Conservation (phyloP, 2,797 vertebrate genomes). For the Sebastes paucispinis region DNA sequence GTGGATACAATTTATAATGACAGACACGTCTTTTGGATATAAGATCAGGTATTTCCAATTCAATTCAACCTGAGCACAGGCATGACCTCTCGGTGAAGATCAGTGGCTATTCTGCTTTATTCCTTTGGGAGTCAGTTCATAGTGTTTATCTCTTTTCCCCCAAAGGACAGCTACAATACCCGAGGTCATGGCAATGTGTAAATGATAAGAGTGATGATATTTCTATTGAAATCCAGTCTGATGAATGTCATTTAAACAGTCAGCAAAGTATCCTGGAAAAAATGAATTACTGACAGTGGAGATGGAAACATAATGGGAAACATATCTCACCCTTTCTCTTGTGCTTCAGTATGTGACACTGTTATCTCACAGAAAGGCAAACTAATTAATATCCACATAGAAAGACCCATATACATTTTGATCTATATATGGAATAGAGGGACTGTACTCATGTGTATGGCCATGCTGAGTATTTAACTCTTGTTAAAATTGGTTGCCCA, state of each 20-base stretch:
- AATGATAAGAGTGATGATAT: constrained; percentile 16
- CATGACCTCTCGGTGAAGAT: not conserved
- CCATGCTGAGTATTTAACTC: not conserved
- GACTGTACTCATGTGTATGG: not conserved
- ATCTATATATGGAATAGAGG: not conserved
- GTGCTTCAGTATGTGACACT: not conserved
- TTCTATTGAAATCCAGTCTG: constrained; percentile 2
- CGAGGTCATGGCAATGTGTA: constrained; percentile 8
- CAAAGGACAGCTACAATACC: constrained; percentile 12
- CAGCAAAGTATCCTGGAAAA: not conserved
- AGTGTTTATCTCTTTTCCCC: constrained; percentile 31
- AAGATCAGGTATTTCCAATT: not conserved
- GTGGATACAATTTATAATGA: not conserved
- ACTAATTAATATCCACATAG: not conserved
- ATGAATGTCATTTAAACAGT: constrained; percentile 6
- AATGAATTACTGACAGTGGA: not conserved
- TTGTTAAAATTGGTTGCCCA: not conserved
- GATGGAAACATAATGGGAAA: not conserved
- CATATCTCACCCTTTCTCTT: not conserved
- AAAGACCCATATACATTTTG: not conserved
- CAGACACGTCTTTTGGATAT: not conserved
- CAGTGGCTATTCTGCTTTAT: not conserved
- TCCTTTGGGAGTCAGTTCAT: constrained; percentile 1
- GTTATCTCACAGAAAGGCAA: not conserved
- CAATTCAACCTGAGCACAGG: not conserved